These are phyloP conservation scores for Saccopteryx leptura DNA, from an alignment of 2,113 vertebrate genomes.

Conservation along the genomic window DNA sequence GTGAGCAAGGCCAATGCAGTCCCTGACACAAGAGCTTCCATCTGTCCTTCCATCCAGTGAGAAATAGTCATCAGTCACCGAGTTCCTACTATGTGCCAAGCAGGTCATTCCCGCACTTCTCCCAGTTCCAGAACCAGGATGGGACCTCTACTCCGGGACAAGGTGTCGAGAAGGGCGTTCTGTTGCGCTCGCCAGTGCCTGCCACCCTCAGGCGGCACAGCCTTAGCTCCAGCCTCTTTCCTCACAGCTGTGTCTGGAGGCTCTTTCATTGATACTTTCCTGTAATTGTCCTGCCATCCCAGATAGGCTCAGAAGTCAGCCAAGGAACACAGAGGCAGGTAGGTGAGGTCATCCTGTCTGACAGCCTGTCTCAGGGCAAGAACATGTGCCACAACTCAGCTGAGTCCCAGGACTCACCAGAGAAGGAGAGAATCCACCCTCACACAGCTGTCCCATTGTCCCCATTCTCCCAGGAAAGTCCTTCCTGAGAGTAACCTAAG, in stretches of 20 bases:
- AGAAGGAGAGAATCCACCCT: not conserved
- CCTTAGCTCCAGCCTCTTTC: not conserved
- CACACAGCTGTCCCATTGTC: not conserved
- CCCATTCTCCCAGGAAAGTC: not conserved
- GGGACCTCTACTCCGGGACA: not conserved
- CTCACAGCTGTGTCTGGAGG: not conserved
- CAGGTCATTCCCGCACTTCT: not conserved
- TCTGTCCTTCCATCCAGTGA: not conserved
- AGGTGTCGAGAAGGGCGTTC: too few relatives aligned
- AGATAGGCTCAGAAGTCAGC: not conserved
- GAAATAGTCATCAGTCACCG: not conserved
- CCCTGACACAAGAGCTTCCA: not conserved
- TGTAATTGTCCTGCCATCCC: slow-evolving; percentile 19
- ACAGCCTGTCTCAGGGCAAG: not conserved
- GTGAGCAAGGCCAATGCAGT: rapidly evolving
- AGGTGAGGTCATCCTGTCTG: not conserved
- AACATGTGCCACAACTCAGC: not conserved
- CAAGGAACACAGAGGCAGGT: not conserved
- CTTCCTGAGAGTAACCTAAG: not conserved
- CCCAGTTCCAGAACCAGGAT: not conserved
- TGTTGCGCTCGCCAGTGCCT: not conserved
- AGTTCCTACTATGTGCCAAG: not conserved
- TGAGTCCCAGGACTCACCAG: not conserved
- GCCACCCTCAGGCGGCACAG: not conserved
- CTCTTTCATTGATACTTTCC: slow-evolving; percentile 33